phyloP scores from a whole-genome alignment of 2,797 vertebrate species.

The Prionace glauca region DNA sequence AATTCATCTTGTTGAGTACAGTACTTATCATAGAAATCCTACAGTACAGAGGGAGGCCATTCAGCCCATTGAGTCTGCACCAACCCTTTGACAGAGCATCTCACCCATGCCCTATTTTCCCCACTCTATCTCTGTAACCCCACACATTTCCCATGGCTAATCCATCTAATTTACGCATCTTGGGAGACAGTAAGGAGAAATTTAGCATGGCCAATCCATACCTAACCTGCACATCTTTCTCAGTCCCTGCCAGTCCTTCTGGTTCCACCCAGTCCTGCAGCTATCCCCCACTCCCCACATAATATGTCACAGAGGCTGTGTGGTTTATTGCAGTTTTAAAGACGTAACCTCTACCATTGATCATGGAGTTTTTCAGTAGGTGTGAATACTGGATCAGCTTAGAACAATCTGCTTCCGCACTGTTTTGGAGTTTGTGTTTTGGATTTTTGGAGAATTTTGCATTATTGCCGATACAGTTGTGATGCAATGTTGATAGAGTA shows the following conservation, averaged over 20 bases:
- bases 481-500: background rate
- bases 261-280: too few species aligned
- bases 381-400: background rate
- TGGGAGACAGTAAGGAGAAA: too few species aligned
- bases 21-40: background rate
- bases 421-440: background rate
- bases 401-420: background rate
- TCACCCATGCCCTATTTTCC: too few species aligned
- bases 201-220: too few species aligned
- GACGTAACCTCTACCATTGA: background rate
- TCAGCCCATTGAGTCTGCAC: too few species aligned
- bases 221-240: too few species aligned
- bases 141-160: too few species aligned
- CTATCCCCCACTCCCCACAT: background rate
- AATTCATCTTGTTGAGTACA: background rate
- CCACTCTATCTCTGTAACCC: too few species aligned
- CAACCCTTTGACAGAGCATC: too few species aligned
- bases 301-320: background rate
- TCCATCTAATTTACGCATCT: too few species aligned
- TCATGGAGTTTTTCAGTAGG: background rate
- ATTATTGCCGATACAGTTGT: background rate
- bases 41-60: too few species aligned
- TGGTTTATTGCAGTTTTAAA: background rate
- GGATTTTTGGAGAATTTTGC: background rate
- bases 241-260: too few species aligned